A percentile compares a stretch with the other conserved stretches of the same genome.
Evolutionary conservation across 1,140 invertebrate species (phyloP).

Genomic region (Papilio machaon): DNA sequence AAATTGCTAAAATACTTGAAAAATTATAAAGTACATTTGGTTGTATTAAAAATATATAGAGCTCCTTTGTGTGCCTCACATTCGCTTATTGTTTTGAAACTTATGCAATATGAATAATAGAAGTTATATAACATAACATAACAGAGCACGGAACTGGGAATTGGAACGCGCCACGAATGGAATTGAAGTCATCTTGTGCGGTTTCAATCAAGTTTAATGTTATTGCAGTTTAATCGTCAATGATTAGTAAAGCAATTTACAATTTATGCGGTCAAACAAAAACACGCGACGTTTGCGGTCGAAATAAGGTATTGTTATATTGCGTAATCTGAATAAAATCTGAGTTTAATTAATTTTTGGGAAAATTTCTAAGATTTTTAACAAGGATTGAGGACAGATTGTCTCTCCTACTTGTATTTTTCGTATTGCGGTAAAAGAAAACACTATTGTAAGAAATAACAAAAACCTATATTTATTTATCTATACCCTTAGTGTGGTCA

Average conservation of each 20-base stretch:
- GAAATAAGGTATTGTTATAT: neutral
- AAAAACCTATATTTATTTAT: neutral
- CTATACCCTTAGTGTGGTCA: neutral
- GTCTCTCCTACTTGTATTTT: neutral
- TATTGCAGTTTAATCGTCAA: neutral
- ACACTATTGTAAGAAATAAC: neutral
- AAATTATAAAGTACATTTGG: neutral
- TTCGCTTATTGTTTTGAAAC: conserved; percentile 23
- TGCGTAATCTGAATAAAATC: neutral
- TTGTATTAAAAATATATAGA: neutral
- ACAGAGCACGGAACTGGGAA: conserved; percentile 16
- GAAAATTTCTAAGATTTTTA: neutral
- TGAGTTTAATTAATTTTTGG: neutral
- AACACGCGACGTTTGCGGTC: neutral
- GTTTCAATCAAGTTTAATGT: conserved; percentile 23
- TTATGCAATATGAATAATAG: conserved; percentile 22
- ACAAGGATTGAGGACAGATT: neutral
- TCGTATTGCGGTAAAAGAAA: neutral
- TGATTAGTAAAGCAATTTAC: conserved; percentile 6
- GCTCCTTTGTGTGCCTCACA: neutral
- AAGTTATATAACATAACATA: conserved; percentile 6
- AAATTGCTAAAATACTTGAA: neutral
- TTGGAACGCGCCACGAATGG: neutral
- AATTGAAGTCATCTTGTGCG: conserved; percentile 14
- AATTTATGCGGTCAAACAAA: conserved; percentile 1